Evolutionary conservation across 1,140 invertebrate species (phyloP), one percentile per base, ranked within the genome.

Genomic region (Xylocopa sonorina): DNA sequence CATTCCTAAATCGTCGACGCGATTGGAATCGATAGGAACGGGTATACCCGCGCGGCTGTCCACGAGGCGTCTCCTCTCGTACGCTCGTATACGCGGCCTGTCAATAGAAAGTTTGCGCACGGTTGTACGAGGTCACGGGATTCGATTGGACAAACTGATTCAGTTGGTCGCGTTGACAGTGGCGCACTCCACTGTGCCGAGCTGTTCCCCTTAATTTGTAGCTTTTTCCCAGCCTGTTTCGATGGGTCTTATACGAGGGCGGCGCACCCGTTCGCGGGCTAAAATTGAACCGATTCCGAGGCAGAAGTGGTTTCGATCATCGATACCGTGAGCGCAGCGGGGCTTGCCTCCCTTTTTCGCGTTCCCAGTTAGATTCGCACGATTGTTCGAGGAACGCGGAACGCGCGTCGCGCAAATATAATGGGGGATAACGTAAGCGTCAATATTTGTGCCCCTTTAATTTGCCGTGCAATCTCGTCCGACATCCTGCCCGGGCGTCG

Each of bases 91-190:
- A n/a, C 18, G 18, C 24, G 43, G 24, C 14, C n/a, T 71, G 67
- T 78, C 66, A 43, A 78, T 78, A 43, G 66, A 58, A 71, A 62
- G 43, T 50, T 78, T 60, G 75, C 55, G 34, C 68, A 60, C 66
- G n/a, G 51, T 60, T 71, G 43, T 58, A 71, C 41, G 3, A 18
- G 14, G 14, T 24, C 18, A 12, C 10, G 24, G 21, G 63, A 78
- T 69, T 71, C 55, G 71, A 78, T 78, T 51, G 53, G 12, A 62
- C 53, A 78, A 78, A 71, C 66, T 43, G 66, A 71, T 71, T 78
- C 53, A 32, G 34, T 34, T 38, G 29, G 24, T n/a, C 48, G 41
- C 64, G 67, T 50, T 60, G 32, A 71, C 46, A 34, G 38, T 18
- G 32, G 16, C 60, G 34, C 16, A 18, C 21, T 9, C 41, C 18